These are phyloP conservation scores for Panagrolaimus sp. DNA, from an alignment of 1,140 invertebrate species.

Conservation along the genomic window DNA sequence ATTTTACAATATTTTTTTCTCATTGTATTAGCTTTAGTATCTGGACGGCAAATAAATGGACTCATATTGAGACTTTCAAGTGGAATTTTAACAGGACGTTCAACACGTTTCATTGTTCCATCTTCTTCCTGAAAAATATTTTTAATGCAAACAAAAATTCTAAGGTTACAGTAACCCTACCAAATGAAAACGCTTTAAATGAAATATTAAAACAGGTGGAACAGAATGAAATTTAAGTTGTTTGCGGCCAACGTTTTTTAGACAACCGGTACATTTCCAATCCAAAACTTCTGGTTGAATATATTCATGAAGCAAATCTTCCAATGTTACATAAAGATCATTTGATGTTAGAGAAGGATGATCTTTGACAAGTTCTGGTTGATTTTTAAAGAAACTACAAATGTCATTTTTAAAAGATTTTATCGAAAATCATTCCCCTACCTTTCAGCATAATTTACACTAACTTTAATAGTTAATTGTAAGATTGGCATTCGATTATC, in stretches of 20 bases:
- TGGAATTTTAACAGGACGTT: slow-evolving; percentile 83
- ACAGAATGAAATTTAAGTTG: slow-evolving; percentile 81
- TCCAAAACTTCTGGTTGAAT: slow-evolving; percentile 17
- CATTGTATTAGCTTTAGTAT: slow-evolving; percentile 53
- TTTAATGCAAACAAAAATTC: slow-evolving; percentile 60
- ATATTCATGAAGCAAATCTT: not conserved
- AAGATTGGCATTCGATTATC: not conserved
- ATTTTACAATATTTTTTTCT: not conserved
- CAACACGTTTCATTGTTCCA: slow-evolving; percentile 67
- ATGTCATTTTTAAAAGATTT: too few relatives aligned
- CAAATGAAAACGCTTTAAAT: slow-evolving; percentile 89
- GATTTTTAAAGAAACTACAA: not conserved
- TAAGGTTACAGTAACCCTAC: slow-evolving; percentile 59
- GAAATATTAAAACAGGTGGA: slow-evolving; percentile 87
- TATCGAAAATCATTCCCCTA: not conserved
- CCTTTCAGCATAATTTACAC: not conserved
- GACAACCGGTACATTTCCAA: slow-evolving; percentile 31
- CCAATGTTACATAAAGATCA: not conserved
- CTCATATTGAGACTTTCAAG: slow-evolving; percentile 77
- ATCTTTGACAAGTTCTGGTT: not conserved
- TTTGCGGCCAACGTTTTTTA: slow-evolving; percentile 72
- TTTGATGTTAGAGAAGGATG: not conserved
- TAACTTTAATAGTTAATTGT: not conserved
- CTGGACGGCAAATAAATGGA: slow-evolving; percentile 64
- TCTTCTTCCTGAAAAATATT: slow-evolving; percentile 29